These are phyloP conservation scores for Phyllotreta cruciferae DNA, from an alignment of 2,888 invertebrate genomes.

Conservation along the genomic window DNA sequence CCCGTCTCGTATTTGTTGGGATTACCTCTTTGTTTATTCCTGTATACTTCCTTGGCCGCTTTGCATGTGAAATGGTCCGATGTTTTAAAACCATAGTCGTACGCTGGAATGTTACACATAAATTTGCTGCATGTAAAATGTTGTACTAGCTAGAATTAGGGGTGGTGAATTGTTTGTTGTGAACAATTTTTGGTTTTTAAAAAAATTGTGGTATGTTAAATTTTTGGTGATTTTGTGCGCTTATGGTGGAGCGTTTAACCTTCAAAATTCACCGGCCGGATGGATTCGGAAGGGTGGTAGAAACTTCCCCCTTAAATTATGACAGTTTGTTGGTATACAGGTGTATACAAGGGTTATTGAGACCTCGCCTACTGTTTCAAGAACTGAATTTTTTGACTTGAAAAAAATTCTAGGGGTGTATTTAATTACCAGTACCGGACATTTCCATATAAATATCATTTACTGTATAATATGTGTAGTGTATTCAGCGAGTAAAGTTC, in stretches of 20 bases:
- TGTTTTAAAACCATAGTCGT: constrained; percentile 33
- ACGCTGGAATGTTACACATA: neutral
- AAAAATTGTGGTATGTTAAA: neutral
- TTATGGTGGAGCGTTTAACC: constrained; percentile 34
- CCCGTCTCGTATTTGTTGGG: constrained; percentile 58
- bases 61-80: constrained; percentile 42
- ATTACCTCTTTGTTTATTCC: constrained; percentile 51
- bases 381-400: constrained; percentile 14
- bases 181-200: too few relatives aligned
- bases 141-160: neutral
- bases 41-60: constrained; percentile 38
- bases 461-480: too few relatives aligned
- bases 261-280: constrained; percentile 23
- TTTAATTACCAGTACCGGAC: too few relatives aligned
- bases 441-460: too few relatives aligned
- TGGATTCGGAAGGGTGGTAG: neutral
- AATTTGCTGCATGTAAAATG: neutral
- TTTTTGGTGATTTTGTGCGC: neutral
- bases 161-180: neutral
- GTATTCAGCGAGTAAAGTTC: constrained; percentile 34
- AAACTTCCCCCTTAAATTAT: constrained; percentile 10
- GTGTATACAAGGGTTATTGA: constrained; percentile 34
- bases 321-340: constrained; percentile 16
- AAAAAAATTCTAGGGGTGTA: too few relatives aligned
- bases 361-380: constrained; percentile 12